A percentile compares a stretch with the other conserved stretches of the same genome.
Evolutionary conservation across 2,888 invertebrate genomes (phyloP).

Genomic region (Coleophora flavipennella): DNA sequence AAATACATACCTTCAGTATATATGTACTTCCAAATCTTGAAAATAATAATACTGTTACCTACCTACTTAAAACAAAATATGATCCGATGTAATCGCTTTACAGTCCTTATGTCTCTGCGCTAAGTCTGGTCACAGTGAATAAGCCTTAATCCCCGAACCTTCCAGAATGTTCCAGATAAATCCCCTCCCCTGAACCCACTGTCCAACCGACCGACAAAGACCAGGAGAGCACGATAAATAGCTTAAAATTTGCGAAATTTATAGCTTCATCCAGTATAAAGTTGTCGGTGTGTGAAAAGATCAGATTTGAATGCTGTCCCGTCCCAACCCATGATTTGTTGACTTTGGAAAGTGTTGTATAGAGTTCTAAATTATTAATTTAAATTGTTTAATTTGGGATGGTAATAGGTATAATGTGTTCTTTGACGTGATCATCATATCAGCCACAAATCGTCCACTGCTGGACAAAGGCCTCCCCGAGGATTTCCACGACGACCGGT

Average conservation of each 20-base stretch:
- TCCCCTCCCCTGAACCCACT: constrained; percentile 20
- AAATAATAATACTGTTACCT: too few species aligned
- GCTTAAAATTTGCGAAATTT: constrained; percentile 61
- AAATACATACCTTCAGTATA: too few species aligned
- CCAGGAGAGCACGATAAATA: constrained; percentile 50
- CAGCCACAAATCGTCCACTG: too few species aligned
- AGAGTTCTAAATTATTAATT: too few species aligned
- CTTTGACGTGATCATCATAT: too few species aligned
- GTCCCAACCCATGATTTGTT: too few species aligned
- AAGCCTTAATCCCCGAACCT: constrained; percentile 20
- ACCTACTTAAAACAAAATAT: not conserved
- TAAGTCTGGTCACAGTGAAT: not conserved
- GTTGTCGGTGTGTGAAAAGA: constrained; percentile 27
- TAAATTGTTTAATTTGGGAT: too few species aligned
- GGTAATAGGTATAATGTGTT: too few species aligned
- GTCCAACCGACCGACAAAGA: constrained; percentile 34
- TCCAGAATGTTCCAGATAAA: constrained; percentile 33
- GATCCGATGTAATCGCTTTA: not conserved
- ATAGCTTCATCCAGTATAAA: constrained; percentile 31
- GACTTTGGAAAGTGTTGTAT: too few species aligned
- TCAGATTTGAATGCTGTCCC: not conserved
- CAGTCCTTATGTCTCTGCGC: not conserved
- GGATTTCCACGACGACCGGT: too few species aligned
- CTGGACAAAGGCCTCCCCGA: too few species aligned
- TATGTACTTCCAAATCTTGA: too few species aligned